A percentile compares a stretch with the other conserved stretches of the same genome.
Evolutionary conservation across 1,140 invertebrate species (phyloP).

Genomic region (Macrostomum lignano): DNA sequence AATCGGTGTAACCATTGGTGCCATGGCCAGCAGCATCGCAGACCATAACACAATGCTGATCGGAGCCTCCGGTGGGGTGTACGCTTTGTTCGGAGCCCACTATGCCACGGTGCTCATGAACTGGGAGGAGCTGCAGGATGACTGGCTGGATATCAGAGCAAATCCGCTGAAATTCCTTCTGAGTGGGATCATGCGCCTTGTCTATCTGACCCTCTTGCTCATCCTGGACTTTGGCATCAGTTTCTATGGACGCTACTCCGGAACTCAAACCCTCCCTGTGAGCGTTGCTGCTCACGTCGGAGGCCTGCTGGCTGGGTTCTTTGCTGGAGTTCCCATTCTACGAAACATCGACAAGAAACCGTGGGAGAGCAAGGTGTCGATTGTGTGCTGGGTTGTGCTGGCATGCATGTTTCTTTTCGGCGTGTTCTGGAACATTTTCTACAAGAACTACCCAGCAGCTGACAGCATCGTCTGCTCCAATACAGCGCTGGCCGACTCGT

Average conservation of each 20-base stretch:
- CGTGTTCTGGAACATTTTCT: slow-evolving; percentile 19
- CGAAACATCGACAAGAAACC: slow-evolving; percentile 18
- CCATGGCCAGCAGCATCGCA: slow-evolving; percentile 48
- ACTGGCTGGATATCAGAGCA: slow-evolving; percentile 1
- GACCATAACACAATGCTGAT: no score
- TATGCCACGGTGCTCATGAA: slow-evolving; percentile 62
- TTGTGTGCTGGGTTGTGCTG: slow-evolving; percentile 17
- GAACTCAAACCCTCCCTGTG: slow-evolving; percentile 9
- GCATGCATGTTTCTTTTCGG: slow-evolving; percentile 14
- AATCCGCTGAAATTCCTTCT: slow-evolving; percentile 1
- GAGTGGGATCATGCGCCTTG: slow-evolving; percentile 1
- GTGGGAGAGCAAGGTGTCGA: slow-evolving; percentile 22
- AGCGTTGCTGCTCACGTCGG: slow-evolving; percentile 21
- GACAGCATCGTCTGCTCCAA: no score
- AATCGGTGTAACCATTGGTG: slow-evolving; percentile 26
- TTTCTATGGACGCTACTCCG: slow-evolving; percentile 15
- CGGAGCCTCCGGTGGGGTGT: slow-evolving; percentile 78
- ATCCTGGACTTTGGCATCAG: slow-evolving; percentile 15
- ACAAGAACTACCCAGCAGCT: slow-evolving; percentile 6
- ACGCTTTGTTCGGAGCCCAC: slow-evolving; percentile 72
- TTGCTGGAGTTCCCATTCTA: slow-evolving; percentile 19
- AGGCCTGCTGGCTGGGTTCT: slow-evolving; percentile 17
- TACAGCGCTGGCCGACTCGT: no score
- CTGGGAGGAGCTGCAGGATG: slow-evolving; percentile 6
- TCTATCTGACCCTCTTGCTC: slow-evolving; percentile 7